Conservation (phyloP, 2,888 invertebrate species). For the Eristalis tenax region DNA sequence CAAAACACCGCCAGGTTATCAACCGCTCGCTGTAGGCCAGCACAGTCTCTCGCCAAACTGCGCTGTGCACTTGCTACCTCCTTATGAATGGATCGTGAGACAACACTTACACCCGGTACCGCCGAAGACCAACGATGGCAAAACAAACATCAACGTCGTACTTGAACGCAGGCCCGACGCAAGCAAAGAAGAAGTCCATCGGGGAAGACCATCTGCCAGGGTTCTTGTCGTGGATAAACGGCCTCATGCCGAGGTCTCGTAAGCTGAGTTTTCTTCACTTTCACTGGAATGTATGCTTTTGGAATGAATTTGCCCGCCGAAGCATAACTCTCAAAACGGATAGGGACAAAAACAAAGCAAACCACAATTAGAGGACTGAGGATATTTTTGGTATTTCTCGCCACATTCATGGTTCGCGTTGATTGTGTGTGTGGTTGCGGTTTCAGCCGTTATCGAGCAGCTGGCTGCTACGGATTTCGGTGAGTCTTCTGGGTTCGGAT, state of each 20-base stretch:
- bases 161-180: conserved; percentile 90
- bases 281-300: neutral
- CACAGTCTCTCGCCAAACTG: neutral
- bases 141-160: conserved; percentile 90
- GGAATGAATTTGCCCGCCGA: neutral
- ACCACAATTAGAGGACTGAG: neutral
- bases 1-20: neutral
- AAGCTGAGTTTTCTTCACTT: conserved; percentile 6
- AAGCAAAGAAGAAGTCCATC: conserved; percentile 89
- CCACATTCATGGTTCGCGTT: neutral
- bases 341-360: neutral
- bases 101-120: conserved; percentile 76
- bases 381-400: neutral
- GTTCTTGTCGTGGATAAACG: conserved; percentile 76
- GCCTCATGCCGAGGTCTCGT: conserved; percentile 75
- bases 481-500: neutral
- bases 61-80: neutral
- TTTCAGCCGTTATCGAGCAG: too few species aligned
- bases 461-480: neutral
- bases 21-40: neutral
- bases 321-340: neutral
- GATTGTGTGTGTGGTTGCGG: neutral
- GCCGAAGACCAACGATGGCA: conserved; percentile 81
- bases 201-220: conserved; percentile 88
- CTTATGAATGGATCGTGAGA: neutral